These are phyloP conservation scores for Sapajus apella DNA, from an alignment of 2,113 vertebrate genomes.

Conservation along the genomic window DNA sequence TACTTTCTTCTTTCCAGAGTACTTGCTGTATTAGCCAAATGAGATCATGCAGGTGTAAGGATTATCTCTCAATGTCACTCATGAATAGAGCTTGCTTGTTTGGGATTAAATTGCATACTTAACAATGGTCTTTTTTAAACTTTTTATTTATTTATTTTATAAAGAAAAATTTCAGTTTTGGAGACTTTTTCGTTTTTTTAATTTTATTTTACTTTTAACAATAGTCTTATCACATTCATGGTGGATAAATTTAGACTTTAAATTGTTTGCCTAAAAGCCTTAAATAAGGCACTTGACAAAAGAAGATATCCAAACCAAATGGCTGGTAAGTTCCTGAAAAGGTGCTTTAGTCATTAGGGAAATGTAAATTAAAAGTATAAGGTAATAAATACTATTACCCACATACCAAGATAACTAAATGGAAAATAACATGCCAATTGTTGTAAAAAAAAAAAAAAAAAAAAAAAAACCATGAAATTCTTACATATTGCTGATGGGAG, in stretches of 20 bases:
- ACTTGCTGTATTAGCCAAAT: background rate
- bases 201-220: background rate
- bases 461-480: background rate
- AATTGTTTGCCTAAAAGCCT: slow-evolving; percentile 37
- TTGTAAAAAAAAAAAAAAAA: background rate
- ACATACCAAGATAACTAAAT: background rate
- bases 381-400: slow-evolving; percentile 20
- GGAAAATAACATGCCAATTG: background rate
- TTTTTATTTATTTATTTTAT: too few relatives aligned
- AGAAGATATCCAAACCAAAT: slow-evolving; percentile 17
- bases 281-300: background rate
- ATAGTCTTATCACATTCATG: background rate
- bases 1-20: background rate
- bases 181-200: too few relatives aligned
- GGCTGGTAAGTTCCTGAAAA: slow-evolving; percentile 7
- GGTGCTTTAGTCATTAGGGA: slow-evolving; percentile 24
- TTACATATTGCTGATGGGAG: background rate
- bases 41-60: background rate
- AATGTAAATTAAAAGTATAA: slow-evolving; percentile 24
- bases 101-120: background rate
- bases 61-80: background rate
- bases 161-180: too few relatives aligned
- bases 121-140: background rate
- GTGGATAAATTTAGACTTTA: slow-evolving; percentile 16
- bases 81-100: slow-evolving; percentile 5